Conservation (phyloP, 2,113 vertebrate species). For the Uria lomvia region DNA sequence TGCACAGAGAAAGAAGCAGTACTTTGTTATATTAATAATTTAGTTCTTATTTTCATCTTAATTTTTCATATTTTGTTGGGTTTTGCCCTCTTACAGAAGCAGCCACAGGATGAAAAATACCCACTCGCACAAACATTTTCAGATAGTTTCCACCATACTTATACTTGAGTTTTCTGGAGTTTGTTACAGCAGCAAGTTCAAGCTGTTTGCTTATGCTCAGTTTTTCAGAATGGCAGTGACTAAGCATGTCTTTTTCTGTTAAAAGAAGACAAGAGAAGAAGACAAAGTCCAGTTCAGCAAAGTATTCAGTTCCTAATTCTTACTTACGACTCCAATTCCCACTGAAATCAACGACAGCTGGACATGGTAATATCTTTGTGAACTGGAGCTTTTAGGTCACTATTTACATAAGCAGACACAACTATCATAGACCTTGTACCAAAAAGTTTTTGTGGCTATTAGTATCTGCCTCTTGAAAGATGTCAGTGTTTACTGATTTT, state of each 20-base stretch:
- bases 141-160: background rate
- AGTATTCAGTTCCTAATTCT: background rate
- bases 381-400: background rate
- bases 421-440: background rate
- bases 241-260: background rate
- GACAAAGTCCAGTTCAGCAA: background rate
- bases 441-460: background rate
- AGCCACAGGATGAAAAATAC: constrained; percentile 17
- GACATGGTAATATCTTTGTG: background rate
- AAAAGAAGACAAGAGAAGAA: background rate
- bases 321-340: background rate
- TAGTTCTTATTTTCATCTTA: constrained; percentile 60
- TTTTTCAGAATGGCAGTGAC: background rate
- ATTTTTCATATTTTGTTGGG: constrained; percentile 35
- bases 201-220: background rate
- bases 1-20: constrained; percentile 21
- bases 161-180: background rate
- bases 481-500: background rate
- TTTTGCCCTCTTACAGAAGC: constrained; percentile 3
- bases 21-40: constrained; percentile 58
- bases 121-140: background rate
- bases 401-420: background rate
- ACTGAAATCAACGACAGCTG: background rate
- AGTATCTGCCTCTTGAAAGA: background rate
- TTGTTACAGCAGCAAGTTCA: background rate